A percentile compares a stretch with the other conserved stretches of the same genome.
Conservation (phyloP, 1,140 invertebrate genomes). For the Mylabris phalerata region DNA sequence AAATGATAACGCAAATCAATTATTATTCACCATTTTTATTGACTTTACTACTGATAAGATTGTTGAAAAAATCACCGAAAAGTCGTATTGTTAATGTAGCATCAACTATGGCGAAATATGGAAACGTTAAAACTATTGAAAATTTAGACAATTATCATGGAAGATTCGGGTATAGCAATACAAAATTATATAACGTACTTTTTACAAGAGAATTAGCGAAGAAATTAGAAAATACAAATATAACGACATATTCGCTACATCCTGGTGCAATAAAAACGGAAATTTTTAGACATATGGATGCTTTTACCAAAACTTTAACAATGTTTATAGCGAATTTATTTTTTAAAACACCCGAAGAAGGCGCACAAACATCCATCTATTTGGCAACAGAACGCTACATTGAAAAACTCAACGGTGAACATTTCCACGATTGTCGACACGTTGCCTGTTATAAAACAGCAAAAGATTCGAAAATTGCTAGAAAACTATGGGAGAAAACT, state of each 20-base stretch:
- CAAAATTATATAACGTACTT: conserved; percentile 63
- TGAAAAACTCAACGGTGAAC: conserved; percentile 21
- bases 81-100: conserved; percentile 64
- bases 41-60: conserved; percentile 47
- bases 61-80: conserved; percentile 50
- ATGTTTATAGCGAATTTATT: conserved; percentile 5
- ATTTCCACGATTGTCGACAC: conserved; percentile 26
- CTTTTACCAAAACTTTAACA: conserved; percentile 5
- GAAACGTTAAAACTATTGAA: conserved; percentile 52
- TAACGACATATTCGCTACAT: conserved; percentile 33
- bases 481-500: conserved; percentile 26
- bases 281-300: conserved; percentile 30
- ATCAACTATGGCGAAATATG: conserved; percentile 54
- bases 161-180: conserved; percentile 51
- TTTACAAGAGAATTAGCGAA: conserved; percentile 58
- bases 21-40: conserved; percentile 51
- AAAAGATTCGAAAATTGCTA: conserved; percentile 10
- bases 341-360: conserved; percentile 29
- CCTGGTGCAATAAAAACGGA: conserved; percentile 37
- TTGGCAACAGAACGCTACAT: conserved; percentile 19
- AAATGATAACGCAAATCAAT: conserved; percentile 47
- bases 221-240: conserved; percentile 46
- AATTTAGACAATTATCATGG: conserved; percentile 47
- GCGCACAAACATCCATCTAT: conserved; percentile 32
- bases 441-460: conserved; percentile 14